Evolutionary conservation across 2,113 vertebrate genomes (phyloP), one percentile per base, ranked within the genome.

Genomic region (Aleadryas rufinucha): DNA sequence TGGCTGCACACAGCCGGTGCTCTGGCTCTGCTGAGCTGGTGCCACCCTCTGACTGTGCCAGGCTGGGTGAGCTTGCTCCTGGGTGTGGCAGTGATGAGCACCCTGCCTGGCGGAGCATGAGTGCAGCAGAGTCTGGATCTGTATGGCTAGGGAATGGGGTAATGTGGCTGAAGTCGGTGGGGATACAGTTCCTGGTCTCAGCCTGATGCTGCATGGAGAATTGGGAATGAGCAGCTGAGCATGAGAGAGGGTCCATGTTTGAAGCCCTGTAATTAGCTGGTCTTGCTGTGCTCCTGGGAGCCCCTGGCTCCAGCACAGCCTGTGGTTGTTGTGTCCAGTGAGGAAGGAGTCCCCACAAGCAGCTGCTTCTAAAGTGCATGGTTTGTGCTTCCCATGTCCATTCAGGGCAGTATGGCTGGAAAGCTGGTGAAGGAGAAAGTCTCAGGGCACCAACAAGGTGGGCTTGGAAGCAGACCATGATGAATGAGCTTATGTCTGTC

Each of bases 1-100:
- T 2, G 20, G 44, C 44, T 6, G 3, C 0, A 3, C 68, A 10
- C 50, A 44, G 69, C 31, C 0, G 0, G 15, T 14, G 64, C 27
- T 56, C 31, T 57, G 9, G 3, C 52, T 90, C 45, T 12, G 28
- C 79, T 9, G 13, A 42, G 49, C 61, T 24, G 56, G 26, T 83
- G 74, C 91, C 78, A 61, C 31, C n/a, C 28, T 28, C 10, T 59
- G 26, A 63, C 52, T n/a, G 28, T 0, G 0, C 35, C 42, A 13
- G 76, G 76, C 80, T 35, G 71, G 56, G 39, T 45, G 70, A 86
- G 22, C 42, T 35, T 1, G 3, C 76, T 79, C 20, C 56, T 11
- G 28, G 39, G 24, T 45, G 59, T 3, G 23, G 59, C 6, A 6
- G 23, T 33, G 76, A 57, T 0, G 0, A 56, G 63, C 44, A 20